A percentile compares a stretch with the other conserved stretches of the same genome.
Evolutionary conservation across 2,113 vertebrate species (phyloP).

Genomic region (Heterocephalus glaber): DNA sequence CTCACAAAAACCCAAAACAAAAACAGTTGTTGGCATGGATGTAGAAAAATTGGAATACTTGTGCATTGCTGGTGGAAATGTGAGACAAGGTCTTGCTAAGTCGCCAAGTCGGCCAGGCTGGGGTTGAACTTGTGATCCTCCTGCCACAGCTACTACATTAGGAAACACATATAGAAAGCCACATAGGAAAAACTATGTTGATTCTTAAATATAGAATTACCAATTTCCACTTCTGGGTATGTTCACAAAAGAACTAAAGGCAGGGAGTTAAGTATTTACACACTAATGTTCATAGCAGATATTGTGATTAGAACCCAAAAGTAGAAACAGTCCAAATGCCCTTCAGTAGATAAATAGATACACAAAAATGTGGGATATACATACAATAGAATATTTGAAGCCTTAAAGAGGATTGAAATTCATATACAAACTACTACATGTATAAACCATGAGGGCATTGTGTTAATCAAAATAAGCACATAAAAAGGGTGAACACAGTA

Average conservation of each 20-base stretch:
- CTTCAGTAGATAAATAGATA: neutral
- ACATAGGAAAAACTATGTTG: neutral
- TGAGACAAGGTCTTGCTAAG: neutral
- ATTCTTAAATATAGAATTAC: constrained; percentile 1
- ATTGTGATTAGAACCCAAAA: neutral
- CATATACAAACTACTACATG: neutral
- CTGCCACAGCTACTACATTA: neutral
- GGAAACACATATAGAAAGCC: neutral
- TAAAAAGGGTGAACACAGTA: neutral
- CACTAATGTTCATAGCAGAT: neutral
- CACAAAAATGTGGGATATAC: neutral
- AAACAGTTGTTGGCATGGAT: neutral
- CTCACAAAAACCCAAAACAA: neutral
- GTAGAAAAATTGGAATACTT: neutral
- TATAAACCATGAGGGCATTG: neutral
- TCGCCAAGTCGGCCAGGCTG: neutral
- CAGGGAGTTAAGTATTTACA: neutral
- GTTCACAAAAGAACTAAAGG: neutral
- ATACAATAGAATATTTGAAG: neutral
- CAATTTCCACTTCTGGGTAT: neutral
- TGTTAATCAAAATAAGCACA: constrained; percentile 2
- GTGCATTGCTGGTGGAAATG: constrained; percentile 5
- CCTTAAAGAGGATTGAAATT: neutral
- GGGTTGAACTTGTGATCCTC: neutral
- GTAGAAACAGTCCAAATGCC: neutral